Evolutionary conservation across 2,113 vertebrate species (phyloP).

Genomic region (Carollia perspicillata): DNA sequence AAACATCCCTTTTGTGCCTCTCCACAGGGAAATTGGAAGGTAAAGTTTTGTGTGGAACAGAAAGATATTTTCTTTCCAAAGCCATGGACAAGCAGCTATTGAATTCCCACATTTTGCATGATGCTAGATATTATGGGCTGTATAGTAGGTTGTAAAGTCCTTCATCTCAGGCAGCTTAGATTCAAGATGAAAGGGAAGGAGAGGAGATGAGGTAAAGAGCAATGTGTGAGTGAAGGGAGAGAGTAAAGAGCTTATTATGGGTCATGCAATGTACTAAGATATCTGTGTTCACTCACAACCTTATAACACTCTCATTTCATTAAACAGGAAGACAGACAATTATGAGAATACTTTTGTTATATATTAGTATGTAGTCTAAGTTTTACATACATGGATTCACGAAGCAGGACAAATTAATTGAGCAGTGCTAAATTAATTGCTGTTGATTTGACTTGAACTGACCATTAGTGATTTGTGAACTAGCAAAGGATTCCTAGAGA

Average conservation of each 20-base stretch:
- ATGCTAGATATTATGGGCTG: not conserved
- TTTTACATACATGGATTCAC: not conserved
- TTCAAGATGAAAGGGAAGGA: not conserved
- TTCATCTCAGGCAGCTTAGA: not conserved
- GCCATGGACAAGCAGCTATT: not conserved
- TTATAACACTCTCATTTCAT: not conserved
- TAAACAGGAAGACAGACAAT: not conserved
- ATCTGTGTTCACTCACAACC: not conserved
- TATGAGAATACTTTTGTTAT: not conserved
- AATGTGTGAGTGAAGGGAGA: not conserved
- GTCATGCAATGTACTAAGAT: not conserved
- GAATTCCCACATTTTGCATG: not conserved
- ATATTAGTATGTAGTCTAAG: not conserved
- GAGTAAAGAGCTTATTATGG: not conserved
- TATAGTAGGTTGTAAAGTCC: not conserved
- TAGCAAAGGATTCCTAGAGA: not conserved
- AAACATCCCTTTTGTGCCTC: not conserved
- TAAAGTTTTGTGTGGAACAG: not conserved
- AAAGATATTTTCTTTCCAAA: not conserved
- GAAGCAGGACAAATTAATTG: not conserved
- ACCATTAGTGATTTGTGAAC: constrained; percentile 15
- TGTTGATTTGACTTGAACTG: not conserved
- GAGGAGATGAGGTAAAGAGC: not conserved
- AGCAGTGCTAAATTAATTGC: not conserved
- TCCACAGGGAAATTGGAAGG: not conserved